Conservation (phyloP, 1,140 invertebrate species). For the Orchesella cincta region DNA sequence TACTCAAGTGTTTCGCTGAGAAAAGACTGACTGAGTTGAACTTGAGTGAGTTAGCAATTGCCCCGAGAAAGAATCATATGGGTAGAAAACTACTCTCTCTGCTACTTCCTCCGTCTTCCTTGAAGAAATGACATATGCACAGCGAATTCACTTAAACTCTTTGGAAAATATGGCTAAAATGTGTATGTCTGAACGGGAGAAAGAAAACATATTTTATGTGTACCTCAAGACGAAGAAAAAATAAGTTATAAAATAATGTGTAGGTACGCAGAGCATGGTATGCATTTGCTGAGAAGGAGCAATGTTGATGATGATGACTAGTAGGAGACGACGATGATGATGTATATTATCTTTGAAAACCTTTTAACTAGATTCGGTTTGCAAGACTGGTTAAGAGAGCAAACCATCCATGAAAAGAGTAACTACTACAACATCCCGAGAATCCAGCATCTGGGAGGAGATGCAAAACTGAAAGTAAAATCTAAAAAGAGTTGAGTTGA, state of each 20-base stretch:
- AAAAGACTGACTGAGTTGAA: too few species aligned
- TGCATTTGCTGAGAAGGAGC: not conserved
- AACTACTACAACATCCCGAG: slow-evolving; percentile 14
- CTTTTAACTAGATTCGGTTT: slow-evolving; percentile 29
- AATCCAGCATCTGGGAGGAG: slow-evolving; percentile 18
- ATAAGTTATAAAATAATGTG: too few species aligned
- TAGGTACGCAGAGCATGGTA: not conserved
- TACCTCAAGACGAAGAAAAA: too few species aligned
- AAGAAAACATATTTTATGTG: too few species aligned
- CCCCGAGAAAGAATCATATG: too few species aligned
- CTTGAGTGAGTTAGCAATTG: too few species aligned
- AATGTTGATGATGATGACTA: not conserved
- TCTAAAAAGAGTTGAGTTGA: not conserved
- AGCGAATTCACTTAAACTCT: not conserved
- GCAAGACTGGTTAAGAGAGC: slow-evolving; percentile 24
- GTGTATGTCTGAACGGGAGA: too few species aligned
- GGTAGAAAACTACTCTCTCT: too few species aligned
- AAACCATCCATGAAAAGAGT: slow-evolving; percentile 24
- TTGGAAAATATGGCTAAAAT: not conserved
- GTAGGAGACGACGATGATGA: not conserved
- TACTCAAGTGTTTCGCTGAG: too few species aligned
- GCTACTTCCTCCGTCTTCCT: too few species aligned
- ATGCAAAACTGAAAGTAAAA: not conserved
- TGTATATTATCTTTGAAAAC: slow-evolving; percentile 29
- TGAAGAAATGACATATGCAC: too few species aligned